Conservation (phyloP, 1,140 invertebrate species). For the Oncopeltus fasciatus region DNA sequence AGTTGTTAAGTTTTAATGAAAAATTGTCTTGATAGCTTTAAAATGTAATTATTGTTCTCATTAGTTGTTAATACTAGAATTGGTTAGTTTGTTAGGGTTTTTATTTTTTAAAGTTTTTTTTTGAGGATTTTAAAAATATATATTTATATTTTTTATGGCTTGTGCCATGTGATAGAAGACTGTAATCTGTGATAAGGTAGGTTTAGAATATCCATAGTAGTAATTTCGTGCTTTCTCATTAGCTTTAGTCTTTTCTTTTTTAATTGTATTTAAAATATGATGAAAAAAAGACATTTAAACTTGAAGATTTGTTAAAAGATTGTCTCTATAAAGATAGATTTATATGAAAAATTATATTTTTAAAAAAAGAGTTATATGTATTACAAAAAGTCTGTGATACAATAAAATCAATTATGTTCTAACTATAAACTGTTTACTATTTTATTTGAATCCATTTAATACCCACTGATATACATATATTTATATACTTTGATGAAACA, state of each 20-base stretch:
- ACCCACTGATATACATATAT: too few species aligned
- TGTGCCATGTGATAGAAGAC: conserved; percentile 7
- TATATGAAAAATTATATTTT: conserved; percentile 2
- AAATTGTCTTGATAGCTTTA: conserved; percentile 9
- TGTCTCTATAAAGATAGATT: conserved; percentile 1
- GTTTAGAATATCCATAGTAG: neutral
- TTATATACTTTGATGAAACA: too few species aligned
- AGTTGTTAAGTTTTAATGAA: conserved; percentile 4
- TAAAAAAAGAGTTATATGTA: conserved; percentile 8
- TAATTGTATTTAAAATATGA: conserved; percentile 9
- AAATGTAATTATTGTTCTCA: conserved; percentile 15
- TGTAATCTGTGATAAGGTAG: conserved; percentile 5
- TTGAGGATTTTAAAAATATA: neutral
- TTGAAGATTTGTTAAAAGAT: neutral
- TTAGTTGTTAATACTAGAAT: conserved; percentile 4
- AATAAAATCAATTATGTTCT: conserved; percentile 15
- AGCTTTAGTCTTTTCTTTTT: neutral
- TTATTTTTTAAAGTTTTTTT: neutral
- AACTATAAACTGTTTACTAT: too few species aligned
- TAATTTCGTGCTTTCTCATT: neutral
- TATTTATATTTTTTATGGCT: too few species aligned
- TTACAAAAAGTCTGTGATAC: conserved; percentile 19
- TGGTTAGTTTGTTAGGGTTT: neutral
- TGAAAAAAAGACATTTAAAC: neutral
- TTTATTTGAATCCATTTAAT: too few species aligned